phyloP scores from a whole-genome alignment of 2,797 vertebrate species.

The Molossus alvarezi region DNA sequence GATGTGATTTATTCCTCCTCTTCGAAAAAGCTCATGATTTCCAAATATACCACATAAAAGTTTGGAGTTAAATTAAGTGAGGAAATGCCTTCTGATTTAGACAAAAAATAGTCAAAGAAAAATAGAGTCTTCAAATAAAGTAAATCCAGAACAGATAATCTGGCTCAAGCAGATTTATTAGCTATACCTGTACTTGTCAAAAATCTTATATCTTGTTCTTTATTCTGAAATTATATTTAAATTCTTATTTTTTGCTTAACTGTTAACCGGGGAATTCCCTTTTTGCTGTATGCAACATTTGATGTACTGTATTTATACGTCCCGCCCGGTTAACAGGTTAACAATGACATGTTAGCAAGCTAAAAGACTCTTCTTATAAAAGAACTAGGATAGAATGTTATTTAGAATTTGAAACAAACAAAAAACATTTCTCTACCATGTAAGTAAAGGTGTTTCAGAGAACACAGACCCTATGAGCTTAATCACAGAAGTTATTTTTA shows the following conservation, averaged over 20 bases:
- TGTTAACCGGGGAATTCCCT: no score
- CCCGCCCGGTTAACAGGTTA: background rate
- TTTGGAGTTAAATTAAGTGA: background rate
- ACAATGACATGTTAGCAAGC: background rate
- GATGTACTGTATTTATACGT: no score
- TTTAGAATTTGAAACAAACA: background rate
- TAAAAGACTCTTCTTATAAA: background rate
- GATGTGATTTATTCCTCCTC: background rate
- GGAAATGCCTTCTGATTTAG: slow-evolving; percentile 12
- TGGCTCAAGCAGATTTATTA: background rate
- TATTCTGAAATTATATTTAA: slow-evolving; percentile 46
- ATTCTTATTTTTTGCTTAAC: background rate
- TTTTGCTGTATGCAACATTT: no score
- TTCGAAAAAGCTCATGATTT: background rate
- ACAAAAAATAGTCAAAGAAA: background rate
- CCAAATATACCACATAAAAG: background rate
- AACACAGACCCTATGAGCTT: background rate
- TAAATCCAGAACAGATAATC: background rate
- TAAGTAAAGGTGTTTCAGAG: background rate
- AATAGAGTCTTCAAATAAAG: slow-evolving; percentile 15
- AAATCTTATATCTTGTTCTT: background rate
- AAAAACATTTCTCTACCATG: background rate
- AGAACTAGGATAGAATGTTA: background rate
- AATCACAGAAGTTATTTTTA: background rate
- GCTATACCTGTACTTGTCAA: background rate